Conservation (phyloP, 2,113 vertebrate genomes). For the Nothocercus nigrocapillus region DNA sequence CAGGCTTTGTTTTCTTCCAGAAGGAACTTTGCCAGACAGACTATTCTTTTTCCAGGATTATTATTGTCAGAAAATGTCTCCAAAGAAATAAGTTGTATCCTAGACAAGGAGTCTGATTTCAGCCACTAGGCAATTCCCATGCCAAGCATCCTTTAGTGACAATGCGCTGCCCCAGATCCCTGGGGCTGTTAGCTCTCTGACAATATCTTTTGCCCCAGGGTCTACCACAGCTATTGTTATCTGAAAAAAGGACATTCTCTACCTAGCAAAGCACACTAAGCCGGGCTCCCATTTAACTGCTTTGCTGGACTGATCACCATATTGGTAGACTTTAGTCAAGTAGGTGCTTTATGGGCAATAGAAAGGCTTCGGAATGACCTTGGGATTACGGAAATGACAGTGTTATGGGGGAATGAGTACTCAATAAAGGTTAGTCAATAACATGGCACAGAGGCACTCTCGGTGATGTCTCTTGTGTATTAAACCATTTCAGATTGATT, state of each 20-base stretch:
- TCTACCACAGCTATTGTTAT: not conserved
- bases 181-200: fast-evolving
- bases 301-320: not conserved
- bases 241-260: not conserved
- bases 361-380: not conserved
- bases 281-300: not conserved
- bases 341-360: not conserved
- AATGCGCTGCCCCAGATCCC: not conserved
- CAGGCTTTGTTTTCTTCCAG: not conserved
- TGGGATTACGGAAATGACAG: not conserved
- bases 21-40: not conserved
- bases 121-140: not conserved
- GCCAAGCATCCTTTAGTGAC: not conserved
- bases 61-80: not conserved
- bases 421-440: not conserved
- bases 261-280: not conserved
- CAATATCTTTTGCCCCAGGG: not conserved
- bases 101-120: not conserved
- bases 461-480: not conserved
- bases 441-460: not conserved
- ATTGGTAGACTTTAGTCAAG: not conserved
- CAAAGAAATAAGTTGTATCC: not conserved
- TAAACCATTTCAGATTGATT: not conserved
- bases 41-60: not conserved
- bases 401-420: not conserved